These are phyloP conservation scores for Aix galericulata DNA, from an alignment of 2,113 vertebrate species.

Conservation along the genomic window DNA sequence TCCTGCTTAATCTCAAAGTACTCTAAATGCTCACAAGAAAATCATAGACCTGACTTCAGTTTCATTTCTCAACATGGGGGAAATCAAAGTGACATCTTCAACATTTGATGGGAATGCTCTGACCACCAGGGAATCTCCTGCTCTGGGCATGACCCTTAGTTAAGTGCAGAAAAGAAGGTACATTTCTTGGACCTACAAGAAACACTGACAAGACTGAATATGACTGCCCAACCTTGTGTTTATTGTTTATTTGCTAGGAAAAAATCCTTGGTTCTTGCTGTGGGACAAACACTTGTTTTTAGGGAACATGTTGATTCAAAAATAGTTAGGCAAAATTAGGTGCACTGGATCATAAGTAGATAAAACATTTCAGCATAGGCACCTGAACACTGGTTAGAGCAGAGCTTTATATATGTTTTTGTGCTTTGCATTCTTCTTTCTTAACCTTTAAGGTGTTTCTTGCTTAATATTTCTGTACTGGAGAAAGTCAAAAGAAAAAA, in stretches of 20 bases:
- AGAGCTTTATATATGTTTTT: not conserved
- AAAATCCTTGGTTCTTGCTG: not conserved
- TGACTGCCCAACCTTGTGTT: not conserved
- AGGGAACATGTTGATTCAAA: not conserved
- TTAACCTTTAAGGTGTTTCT: not conserved
- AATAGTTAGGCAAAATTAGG: not conserved
- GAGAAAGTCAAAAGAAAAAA: not conserved
- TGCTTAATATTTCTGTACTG: not conserved
- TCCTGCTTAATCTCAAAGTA: not conserved
- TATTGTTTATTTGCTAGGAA: not conserved
- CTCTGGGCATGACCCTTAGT: too few relatives aligned
- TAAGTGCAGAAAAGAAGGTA: not conserved
- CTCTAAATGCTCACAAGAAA: not conserved
- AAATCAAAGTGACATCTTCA: not conserved
- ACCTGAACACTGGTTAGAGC: not conserved
- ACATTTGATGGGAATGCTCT: not conserved
- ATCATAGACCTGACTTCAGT: not conserved
- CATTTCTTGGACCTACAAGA: not conserved
- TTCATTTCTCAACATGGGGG: not conserved
- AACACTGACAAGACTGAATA: not conserved
- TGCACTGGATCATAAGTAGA: not conserved
- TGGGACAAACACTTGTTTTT: not conserved
- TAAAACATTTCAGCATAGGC: not conserved
- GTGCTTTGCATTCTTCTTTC: not conserved
- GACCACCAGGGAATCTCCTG: too few relatives aligned